Evolutionary conservation across 2,797 vertebrate genomes (phyloP), one percentile per base, ranked within the genome.

Genomic region (Chloroceryle amazona): DNA sequence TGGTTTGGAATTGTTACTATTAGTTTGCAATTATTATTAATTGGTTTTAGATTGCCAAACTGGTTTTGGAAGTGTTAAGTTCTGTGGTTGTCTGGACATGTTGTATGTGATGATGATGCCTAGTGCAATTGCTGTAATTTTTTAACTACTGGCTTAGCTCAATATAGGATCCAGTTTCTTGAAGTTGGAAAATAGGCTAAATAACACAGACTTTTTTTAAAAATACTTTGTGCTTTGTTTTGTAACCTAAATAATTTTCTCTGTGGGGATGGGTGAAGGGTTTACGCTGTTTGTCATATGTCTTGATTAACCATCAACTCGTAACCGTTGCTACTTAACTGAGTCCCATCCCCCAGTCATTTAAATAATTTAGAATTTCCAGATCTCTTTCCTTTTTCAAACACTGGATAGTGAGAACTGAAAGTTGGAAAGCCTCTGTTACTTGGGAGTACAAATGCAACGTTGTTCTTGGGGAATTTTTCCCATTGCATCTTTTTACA

Each of bases 381-480:
- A n/a, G 3, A 8, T 86, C 14, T 26, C 33, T 49, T 28, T 66
- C 6, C 11, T 62, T 90, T 63, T 41, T 67, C 20, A 46, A 10
- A 11, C 19, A 13, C 8, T 35, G 46, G 28, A n/a, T 20, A 3
- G 5, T 86, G 33, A 23, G 75, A 62, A 42, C 41, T 35, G 51
- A 47, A 61, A 52, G 16, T 2, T 20, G 17, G n/a, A 87, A 82
- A 15, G 19, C 4, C 25, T 5, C 15, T 58, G 20, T 67, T 65
- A 10, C 47, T 93, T 73, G 25, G 54, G 41, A 91, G 19, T 68
- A 68, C 26, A 79, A 62, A 54, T 62, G 21, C 37, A 63, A 47
- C n/a, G 10, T 63, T 80, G 55, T 89, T 96, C 65, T 78, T 78
- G 58, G 26, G 75, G 31, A 62, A 17, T 70, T 88, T 85, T 91